Percentiles rank a stretch among this genome's conserved stretches.
Evolutionary conservation across 1,140 invertebrate species (phyloP).

Genomic region (Bombus vancouverensis): DNA sequence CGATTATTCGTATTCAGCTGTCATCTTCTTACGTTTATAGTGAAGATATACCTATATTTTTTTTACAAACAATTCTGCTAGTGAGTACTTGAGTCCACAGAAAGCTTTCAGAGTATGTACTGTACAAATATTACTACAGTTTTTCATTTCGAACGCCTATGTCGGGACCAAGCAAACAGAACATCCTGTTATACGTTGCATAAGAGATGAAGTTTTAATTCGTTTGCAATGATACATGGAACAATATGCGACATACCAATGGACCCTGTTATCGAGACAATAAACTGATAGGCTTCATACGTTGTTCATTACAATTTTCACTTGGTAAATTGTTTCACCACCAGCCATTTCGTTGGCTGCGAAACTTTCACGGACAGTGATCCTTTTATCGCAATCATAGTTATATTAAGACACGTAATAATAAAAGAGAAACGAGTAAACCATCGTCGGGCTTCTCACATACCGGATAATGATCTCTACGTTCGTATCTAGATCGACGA

Average conservation of each 20-base stretch:
- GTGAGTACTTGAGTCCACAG: too few relatives aligned
- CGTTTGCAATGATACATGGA: slow-evolving; percentile 7
- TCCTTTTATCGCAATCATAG: background rate
- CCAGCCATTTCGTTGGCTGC: background rate
- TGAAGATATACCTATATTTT: too few relatives aligned
- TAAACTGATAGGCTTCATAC: background rate
- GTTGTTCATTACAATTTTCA: slow-evolving; percentile 24
- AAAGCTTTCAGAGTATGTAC: too few relatives aligned
- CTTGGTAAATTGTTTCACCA: slow-evolving; percentile 16
- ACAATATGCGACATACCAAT: background rate
- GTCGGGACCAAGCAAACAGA: background rate
- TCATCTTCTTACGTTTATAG: too few relatives aligned
- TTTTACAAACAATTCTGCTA: too few relatives aligned
- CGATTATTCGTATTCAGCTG: too few relatives aligned
- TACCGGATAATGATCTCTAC: background rate
- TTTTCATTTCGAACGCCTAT: too few relatives aligned
- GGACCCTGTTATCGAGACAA: slow-evolving; percentile 6
- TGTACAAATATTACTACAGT: too few relatives aligned
- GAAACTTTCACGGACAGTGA: background rate
- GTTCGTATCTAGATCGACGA: background rate
- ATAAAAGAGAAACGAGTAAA: background rate
- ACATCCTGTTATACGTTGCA: too few relatives aligned
- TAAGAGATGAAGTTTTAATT: slow-evolving; percentile 23
- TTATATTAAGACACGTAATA: background rate
- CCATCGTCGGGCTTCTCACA: background rate